phyloP scores from a whole-genome alignment of 2,113 vertebrate genomes.

The Apaloderma vittatum region DNA sequence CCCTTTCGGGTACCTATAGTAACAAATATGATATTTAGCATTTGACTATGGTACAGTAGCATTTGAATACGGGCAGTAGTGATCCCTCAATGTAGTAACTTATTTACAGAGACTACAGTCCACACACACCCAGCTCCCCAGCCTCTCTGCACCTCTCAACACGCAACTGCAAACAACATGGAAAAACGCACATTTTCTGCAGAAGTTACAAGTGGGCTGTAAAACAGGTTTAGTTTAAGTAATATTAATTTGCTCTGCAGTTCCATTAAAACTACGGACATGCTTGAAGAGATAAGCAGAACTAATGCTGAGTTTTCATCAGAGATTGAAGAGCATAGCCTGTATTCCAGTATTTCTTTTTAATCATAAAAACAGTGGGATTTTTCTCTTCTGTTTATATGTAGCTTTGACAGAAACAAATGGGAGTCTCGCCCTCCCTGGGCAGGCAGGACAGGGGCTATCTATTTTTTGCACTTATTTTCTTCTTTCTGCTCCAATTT shows the following conservation, averaged over 20 bases:
- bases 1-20: not conserved
- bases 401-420: not conserved
- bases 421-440: not conserved
- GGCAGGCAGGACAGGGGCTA: not conserved
- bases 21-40: not conserved
- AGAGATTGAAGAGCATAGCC: not conserved
- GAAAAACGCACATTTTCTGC: not conserved
- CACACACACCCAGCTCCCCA: not conserved
- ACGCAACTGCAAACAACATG: not conserved
- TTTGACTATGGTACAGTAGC: not conserved
- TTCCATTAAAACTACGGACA: not conserved
- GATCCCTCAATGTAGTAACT: not conserved
- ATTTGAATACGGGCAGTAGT: not conserved
- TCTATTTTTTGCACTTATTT: not conserved
- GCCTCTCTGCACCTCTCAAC: not conserved
- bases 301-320: not conserved
- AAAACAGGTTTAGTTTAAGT: not conserved
- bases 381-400: not conserved
- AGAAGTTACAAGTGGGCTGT: not conserved
- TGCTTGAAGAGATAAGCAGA: not conserved
- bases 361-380: not conserved
- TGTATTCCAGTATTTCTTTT: not conserved
- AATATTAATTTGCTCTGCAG: not conserved
- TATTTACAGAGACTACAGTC: not conserved
- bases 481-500: not conserved